Evolutionary conservation across 2,113 vertebrate species (phyloP).

Genomic region (Catharus minimus): DNA sequence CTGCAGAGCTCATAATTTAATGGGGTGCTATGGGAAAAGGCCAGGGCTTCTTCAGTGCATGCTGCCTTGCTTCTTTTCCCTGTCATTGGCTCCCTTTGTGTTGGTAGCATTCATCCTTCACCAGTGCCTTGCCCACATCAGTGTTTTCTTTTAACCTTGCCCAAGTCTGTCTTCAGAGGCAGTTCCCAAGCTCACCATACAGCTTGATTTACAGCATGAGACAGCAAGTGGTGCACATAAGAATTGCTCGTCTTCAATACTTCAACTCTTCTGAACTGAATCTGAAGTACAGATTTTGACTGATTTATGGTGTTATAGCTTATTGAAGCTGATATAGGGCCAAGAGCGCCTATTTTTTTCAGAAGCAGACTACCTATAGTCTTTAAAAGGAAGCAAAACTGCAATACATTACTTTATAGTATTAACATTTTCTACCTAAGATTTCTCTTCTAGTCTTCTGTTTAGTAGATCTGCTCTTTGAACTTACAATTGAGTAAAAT

Average conservation of each 20-base stretch:
- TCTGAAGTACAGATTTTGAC: not conserved
- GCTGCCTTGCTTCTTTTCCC: not conserved
- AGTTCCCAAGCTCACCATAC: not conserved
- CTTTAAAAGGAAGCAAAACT: not conserved
- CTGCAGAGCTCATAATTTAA: not conserved
- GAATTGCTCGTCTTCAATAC: slow-evolving; percentile 8
- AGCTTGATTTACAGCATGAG: slow-evolving; percentile 3
- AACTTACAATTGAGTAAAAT: not conserved
- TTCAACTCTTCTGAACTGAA: not conserved
- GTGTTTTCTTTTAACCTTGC: slow-evolving; percentile 12
- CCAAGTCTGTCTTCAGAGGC: not conserved
- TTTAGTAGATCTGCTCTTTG: not conserved
- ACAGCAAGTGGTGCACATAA: not conserved
- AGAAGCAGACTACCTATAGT: not conserved
- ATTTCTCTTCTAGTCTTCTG: not conserved
- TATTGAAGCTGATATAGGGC: not conserved
- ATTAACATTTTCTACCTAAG: not conserved
- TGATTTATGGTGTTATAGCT: not conserved
- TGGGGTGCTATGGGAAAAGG: not conserved
- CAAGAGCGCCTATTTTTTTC: not conserved
- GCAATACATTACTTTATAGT: not conserved
- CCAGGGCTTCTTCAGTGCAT: not conserved
- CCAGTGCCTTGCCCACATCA: not conserved
- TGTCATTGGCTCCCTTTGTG: not conserved
- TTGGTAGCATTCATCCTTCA: not conserved